phyloP scores from a whole-genome alignment of 2,113 vertebrate genomes.

The Lepus europaeus region DNA sequence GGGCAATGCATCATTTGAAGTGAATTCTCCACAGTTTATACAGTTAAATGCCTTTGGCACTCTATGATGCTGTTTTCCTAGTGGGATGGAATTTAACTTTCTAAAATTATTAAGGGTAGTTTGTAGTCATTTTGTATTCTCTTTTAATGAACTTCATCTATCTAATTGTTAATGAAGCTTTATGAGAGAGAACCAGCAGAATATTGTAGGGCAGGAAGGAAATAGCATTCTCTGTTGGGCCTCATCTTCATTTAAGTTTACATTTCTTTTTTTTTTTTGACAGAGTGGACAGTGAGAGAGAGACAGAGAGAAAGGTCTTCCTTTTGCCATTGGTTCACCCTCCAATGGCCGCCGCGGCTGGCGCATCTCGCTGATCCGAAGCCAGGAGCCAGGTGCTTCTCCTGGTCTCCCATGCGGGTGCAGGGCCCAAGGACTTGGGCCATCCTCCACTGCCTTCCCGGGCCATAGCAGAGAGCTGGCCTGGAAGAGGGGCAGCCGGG shows the following conservation, averaged over 20 bases:
- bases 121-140: constrained; percentile 49
- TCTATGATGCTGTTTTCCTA: constrained; percentile 1
- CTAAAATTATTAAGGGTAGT: constrained; percentile 21
- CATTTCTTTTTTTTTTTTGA: too few relatives aligned
- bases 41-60: constrained; percentile 34
- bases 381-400: too few relatives aligned
- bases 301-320: too few relatives aligned
- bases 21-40: neutral
- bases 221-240: neutral
- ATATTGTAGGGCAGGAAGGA: neutral
- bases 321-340: too few relatives aligned
- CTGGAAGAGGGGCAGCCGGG: too few relatives aligned
- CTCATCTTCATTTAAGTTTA: neutral
- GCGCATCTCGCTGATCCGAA: too few relatives aligned
- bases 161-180: neutral
- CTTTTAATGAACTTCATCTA: neutral
- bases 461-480: too few relatives aligned
- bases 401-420: too few relatives aligned
- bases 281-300: too few relatives aligned
- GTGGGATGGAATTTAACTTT: constrained; percentile 57
- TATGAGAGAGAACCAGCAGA: constrained; percentile 10
- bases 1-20: neutral
- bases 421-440: too few relatives aligned
- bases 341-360: too few relatives aligned
- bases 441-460: too few relatives aligned